phyloP scores from a whole-genome alignment of 2,113 vertebrate genomes.

The Choloepus hoffmanni region DNA sequence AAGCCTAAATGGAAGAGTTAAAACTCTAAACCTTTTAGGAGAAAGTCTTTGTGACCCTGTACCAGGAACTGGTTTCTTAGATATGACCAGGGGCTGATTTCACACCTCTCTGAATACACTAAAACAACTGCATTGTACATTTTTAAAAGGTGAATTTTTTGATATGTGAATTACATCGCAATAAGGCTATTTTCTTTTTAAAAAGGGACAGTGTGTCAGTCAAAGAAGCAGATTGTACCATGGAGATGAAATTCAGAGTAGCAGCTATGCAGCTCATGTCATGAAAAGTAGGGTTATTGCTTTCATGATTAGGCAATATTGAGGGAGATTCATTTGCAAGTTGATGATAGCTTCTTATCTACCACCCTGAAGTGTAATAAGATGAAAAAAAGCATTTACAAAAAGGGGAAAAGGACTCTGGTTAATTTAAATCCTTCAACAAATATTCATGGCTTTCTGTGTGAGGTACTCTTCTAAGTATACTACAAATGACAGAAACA shows the following conservation, averaged over 20 bases:
- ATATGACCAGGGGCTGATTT: no score
- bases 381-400: background rate
- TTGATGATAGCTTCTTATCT: background rate
- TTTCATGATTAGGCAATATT: slow-evolving; percentile 6
- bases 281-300: background rate
- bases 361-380: background rate
- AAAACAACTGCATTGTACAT: background rate
- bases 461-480: background rate
- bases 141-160: background rate
- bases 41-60: no score
- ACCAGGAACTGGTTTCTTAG: no score
- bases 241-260: slow-evolving; percentile 20
- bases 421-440: background rate
- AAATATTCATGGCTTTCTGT: background rate
- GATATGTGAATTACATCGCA: background rate
- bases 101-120: background rate
- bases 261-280: background rate
- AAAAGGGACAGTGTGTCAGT: background rate
- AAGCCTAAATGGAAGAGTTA: no score
- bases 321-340: background rate
- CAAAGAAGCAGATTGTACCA: background rate
- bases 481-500: background rate
- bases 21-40: no score
- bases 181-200: background rate
- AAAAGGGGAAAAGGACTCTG: background rate